Evolutionary conservation across 2,888 invertebrate species (phyloP), one percentile per base, ranked within the genome.

Genomic region (Steinernema carpocapsae): DNA sequence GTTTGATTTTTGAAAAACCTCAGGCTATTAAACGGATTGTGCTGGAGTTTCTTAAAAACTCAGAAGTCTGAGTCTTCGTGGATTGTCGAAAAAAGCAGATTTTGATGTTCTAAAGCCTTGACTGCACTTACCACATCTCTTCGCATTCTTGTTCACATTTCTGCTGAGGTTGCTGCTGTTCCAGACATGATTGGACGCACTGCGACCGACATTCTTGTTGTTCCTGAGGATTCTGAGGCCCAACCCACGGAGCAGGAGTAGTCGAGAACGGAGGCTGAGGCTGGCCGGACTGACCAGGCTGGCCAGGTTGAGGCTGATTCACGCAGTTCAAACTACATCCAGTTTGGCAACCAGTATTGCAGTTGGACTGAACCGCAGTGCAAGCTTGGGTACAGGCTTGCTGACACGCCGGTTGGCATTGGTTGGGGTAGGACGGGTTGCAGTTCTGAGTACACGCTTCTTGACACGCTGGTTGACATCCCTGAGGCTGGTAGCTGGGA

Each of bases 161-260:
- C 64, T 64, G 64, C 32, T 64, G 64, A 64, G 64, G 64, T 29
- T 64, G 64, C 29, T 26, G 26, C 64, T 64, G 64, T 17, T 64
- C 64, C 64, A 64, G 32, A 32, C 64, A 64, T 1, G 64, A 64
- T 29, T 64, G 64, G 3, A 22, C 17, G 26, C 64, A 64, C 64
- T 64, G 64, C 1, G 24, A 17, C 14, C 22, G 64, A 37, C 64
- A 64, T 26, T 64, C 64, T 32, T 64, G 64, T 26, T 64, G 64
- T n/a, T 64, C 64, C 64, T 64, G 64, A 32, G 64, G 64, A 32
- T 64, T 64, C 32, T 64, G 64, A 32, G 64, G 64, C 1, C 64
- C 64, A 17, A 64, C 19, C 12, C 24, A 64, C 3, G 64, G 64
- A n/a, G 64, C 32, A 17, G 24, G 64, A 17, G 64, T 64, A 7